A percentile compares a stretch with the other conserved stretches of the same genome.
These are phyloP conservation scores for Cercopithecus hamlyni DNA, from an alignment of 2,797 vertebrate genomes.

Conservation along the genomic window DNA sequence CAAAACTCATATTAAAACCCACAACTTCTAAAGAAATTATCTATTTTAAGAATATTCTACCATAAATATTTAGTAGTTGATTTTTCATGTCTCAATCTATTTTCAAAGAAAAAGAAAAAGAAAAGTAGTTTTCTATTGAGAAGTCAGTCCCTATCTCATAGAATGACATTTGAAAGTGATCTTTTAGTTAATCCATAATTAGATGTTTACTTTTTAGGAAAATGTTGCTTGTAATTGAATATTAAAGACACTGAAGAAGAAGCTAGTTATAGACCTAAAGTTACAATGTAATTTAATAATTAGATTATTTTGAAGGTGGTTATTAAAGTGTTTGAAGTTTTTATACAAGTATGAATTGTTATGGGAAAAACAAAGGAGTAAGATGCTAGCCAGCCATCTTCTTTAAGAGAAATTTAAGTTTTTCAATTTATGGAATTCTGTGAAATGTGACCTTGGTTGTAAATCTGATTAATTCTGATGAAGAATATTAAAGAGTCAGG, in stretches of 20 bases:
- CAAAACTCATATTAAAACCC: neutral
- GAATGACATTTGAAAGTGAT: neutral
- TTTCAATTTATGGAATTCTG: neutral
- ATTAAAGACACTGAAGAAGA: neutral
- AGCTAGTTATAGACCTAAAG: neutral
- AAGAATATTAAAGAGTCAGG: conserved; percentile 7
- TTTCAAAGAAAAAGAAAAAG: neutral
- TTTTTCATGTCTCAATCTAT: neutral
- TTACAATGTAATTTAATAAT: neutral
- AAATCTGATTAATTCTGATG: neutral
- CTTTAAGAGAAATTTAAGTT: neutral
- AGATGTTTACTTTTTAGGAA: neutral
- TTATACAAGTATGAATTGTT: neutral
- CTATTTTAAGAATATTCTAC: neutral
- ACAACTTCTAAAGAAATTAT: neutral
- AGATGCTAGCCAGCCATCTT: neutral
- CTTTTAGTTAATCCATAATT: neutral
- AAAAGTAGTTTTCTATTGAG: neutral
- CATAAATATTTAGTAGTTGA: neutral
- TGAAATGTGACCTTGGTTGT: neutral
- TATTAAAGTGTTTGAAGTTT: neutral
- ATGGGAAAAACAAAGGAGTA: neutral
- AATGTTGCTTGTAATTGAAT: neutral
- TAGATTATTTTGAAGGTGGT: neutral
- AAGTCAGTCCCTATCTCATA: neutral